Evolutionary conservation across 2,888 invertebrate species (phyloP).

Genomic region (Laothoe populi): DNA sequence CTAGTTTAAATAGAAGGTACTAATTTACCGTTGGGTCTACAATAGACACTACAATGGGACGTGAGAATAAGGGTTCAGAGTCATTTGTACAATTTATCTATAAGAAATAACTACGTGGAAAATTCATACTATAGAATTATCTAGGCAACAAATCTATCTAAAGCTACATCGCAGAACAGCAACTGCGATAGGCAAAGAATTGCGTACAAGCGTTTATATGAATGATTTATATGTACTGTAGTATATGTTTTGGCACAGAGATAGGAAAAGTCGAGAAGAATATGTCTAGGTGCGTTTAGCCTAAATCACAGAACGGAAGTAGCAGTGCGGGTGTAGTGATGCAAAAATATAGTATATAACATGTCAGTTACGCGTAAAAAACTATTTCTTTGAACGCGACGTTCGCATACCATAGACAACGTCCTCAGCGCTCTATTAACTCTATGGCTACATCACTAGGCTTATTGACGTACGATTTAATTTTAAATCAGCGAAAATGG

Average conservation of each 20-base stretch:
- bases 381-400: slow-evolving; percentile 38
- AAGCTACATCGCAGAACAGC: slow-evolving; percentile 45
- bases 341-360: slow-evolving; percentile 71
- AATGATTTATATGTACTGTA: slow-evolving; percentile 26
- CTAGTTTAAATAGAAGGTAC: slow-evolving; percentile 39
- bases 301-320: slow-evolving; percentile 82
- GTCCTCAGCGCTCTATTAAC: slow-evolving; percentile 40
- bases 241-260: slow-evolving; percentile 74
- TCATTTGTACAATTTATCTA: slow-evolving; percentile 75
- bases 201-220: slow-evolving; percentile 9
- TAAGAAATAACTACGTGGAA: slow-evolving; percentile 55
- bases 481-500: slow-evolving; percentile 62
- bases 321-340: slow-evolving; percentile 73
- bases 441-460: slow-evolving; percentile 31
- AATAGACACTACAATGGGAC: slow-evolving; percentile 74
- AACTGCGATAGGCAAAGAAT: slow-evolving; percentile 4
- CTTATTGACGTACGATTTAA: slow-evolving; percentile 63
- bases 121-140: slow-evolving; percentile 62
- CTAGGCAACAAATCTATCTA: slow-evolving; percentile 61
- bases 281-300: slow-evolving; percentile 67
- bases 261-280: slow-evolving; percentile 63
- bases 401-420: slow-evolving; percentile 62
- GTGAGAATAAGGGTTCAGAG: slow-evolving; percentile 80
- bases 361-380: slow-evolving; percentile 40
- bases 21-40: slow-evolving; percentile 53